phyloP scores from a whole-genome alignment of 30 jellyfish, hydroid and myxozoan species.

The Hydractinia echinata region DNA sequence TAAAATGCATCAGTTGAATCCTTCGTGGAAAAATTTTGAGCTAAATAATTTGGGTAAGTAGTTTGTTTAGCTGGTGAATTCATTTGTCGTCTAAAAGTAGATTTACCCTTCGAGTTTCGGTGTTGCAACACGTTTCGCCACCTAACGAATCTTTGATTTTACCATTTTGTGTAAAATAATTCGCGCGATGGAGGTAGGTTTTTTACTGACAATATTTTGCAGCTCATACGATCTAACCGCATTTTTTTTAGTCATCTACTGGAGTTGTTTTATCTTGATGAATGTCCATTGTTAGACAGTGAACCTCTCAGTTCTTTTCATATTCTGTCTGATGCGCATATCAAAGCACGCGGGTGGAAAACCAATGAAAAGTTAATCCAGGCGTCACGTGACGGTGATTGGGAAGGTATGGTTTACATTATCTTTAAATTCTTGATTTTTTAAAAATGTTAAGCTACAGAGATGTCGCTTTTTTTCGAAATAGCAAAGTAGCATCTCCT shows the following conservation, averaged over 20 bases:
- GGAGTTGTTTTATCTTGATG: conserved; percentile 57
- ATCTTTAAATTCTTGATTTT: neutral
- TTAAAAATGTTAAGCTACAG: no score
- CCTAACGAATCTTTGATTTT: neutral
- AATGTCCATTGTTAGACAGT: conserved; percentile 43
- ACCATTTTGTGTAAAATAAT: no score
- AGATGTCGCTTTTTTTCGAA: no score
- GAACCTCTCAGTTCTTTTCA: conserved; percentile 37
- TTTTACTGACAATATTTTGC: neutral
- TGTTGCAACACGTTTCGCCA: neutral
- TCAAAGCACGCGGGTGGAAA: conserved; percentile 38
- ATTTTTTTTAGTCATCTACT: conserved; percentile 34
- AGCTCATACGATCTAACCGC: neutral
- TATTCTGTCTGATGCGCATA: conserved; percentile 52
- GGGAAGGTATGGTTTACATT: conserved; percentile 31
- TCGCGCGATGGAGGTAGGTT: neutral
- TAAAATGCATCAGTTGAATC: neutral
- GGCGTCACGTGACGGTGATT: conserved; percentile 40
- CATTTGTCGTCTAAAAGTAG: no score
- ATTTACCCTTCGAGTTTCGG: neutral
- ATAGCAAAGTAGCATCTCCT: no score
- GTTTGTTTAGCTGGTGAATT: no score
- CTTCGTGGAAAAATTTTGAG: neutral
- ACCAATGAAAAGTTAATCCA: conserved; percentile 42
- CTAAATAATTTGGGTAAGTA: neutral